Evolutionary conservation across 2,797 vertebrate genomes (phyloP).

Genomic region (Anisognathus igniventris): DNA sequence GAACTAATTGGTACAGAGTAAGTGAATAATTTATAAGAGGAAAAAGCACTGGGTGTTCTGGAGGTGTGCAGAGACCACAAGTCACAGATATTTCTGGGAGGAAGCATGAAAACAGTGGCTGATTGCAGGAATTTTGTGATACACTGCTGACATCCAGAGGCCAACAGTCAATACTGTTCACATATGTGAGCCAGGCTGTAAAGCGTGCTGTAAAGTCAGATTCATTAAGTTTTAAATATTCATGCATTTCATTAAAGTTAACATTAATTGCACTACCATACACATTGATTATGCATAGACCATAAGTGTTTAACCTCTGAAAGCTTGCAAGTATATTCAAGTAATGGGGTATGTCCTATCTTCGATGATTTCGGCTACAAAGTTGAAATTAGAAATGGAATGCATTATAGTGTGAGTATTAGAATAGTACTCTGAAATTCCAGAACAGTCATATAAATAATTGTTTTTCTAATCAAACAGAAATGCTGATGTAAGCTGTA

Average conservation of each 20-base stretch:
- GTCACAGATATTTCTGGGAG: constrained; percentile 66
- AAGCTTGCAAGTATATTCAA: constrained; percentile 56
- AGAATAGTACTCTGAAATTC: not conserved
- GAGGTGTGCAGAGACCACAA: constrained; percentile 70
- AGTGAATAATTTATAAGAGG: constrained; percentile 82
- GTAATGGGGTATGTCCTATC: constrained; percentile 21
- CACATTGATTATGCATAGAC: constrained; percentile 60
- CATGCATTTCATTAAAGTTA: constrained; percentile 64
- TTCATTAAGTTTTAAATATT: constrained; percentile 61
- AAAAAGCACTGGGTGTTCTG: constrained; percentile 70
- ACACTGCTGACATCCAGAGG: constrained; percentile 90
- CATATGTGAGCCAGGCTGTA: constrained; percentile 21
- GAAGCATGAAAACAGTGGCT: constrained; percentile 43
- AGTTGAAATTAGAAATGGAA: constrained; percentile 29
- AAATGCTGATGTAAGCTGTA: not conserved
- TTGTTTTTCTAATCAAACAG: not conserved
- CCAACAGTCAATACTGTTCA: constrained; percentile 55
- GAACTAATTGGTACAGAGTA: constrained; percentile 83
- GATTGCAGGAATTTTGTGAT: constrained; percentile 60
- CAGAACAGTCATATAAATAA: not conserved
- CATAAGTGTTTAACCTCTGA: constrained; percentile 62
- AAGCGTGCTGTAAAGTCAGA: constrained; percentile 17
- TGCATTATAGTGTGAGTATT: not conserved
- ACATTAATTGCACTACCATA: constrained; percentile 57
- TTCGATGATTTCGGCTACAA: not conserved